Evolutionary conservation across 1,140 invertebrate genomes (phyloP).

Genomic region (Bombyx mori): ASM3026992v2 NC_085122.1:8026501-8027000

Average conservation of each 20-base stretch:
- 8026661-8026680: constrained; percentile 25
- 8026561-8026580: constrained; percentile 24
- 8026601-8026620: constrained; percentile 34
- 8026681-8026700: constrained; percentile 28
- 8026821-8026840: too few species aligned
- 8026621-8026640: constrained; percentile 29
- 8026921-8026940: too few species aligned
- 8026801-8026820: too few species aligned
- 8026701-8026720: constrained; percentile 29
- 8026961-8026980: too few species aligned
- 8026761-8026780: too few species aligned
- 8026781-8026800: too few species aligned
- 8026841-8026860: too few species aligned
- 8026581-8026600: constrained; percentile 29
- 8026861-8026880: too few species aligned
- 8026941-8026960: too few species aligned
- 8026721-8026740: constrained; percentile 27
- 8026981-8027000: too few species aligned
- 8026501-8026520: not conserved
- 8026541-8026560: constrained; percentile 7
- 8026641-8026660: constrained; percentile 13
- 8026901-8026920: too few species aligned
- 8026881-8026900: too few species aligned
- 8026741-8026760: not conserved
- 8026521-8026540: not conserved